Evolutionary conservation across 1,140 invertebrate species (phyloP), one percentile per base, ranked within the genome.

Genomic region (Habropoda laboriosa): DNA sequence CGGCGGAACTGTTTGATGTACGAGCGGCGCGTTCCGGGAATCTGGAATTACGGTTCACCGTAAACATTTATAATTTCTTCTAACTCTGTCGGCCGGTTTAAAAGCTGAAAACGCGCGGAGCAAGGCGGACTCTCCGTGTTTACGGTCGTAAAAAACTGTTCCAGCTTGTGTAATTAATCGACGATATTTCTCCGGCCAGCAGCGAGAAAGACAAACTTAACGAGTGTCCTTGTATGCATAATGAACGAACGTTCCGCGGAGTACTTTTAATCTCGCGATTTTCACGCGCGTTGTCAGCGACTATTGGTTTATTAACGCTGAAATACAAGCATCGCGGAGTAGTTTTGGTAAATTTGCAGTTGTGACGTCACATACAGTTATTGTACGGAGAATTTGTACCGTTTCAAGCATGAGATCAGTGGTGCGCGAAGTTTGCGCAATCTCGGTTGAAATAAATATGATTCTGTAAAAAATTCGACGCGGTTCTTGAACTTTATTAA

Each of bases 171-270:
- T 35, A 60, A 60, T 35, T 72, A 60, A 72, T 60, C 24, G 40
- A 6, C 27, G 6, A 45, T 47, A 47, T 35, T 24, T 72, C 18
- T 35, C 24, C 18, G 35, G n/a, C 18, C n/a, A n/a, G 38, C 27
- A 6, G 2, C 40, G 21, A 51, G 24, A 24, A 13, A 5, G 3
- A 2, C 10, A 45, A 2, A 13, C 8, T 57, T 32, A 45, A 57
- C 38, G 38, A 70, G 49, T 16, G n/a, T 58, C 27, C 24, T 21
- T 21, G 67, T 57, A 70, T 70, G 47, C 67, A 42, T 42, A 70
- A 70, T 57, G 38, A 70, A 70, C 42, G 40, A 40, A 18, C 16
- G 8, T 42, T 57, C 12, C 1, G 40, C 5, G 0, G 5, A 40
- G 51, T 42, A 18, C 35, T 30, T 51, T 51, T 5, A 4, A 13